Evolutionary conservation across 2,888 invertebrate species (phyloP), one percentile per base, ranked within the genome.

Genomic region (Camponotus fellah): DNA sequence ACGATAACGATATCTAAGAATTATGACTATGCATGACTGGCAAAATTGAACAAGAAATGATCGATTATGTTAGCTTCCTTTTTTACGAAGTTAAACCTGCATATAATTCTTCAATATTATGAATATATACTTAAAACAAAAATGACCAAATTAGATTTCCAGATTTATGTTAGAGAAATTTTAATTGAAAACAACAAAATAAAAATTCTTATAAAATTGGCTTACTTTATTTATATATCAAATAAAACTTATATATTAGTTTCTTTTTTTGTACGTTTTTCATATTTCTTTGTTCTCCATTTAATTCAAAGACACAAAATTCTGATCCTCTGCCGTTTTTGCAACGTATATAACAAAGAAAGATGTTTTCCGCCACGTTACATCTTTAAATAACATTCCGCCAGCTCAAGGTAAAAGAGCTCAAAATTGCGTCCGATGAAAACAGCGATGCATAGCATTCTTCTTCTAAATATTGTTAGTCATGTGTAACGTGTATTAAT

Each of bases 301-400:
- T 21, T 4, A 49, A 37, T 21, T 9, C 6, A 4, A 53, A 46
- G 3, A 5, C 40, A 32, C 26, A 32, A 62, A 69, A 34, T 17
- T 14, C 17, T 75, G 75, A 43, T 85, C 69, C n/a, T 53, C 49
- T n/a, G 64, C 46, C 74, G 66, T 84, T 88, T 88, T 68, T 26
- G 56, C 69, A 46, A 43, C 3, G 43, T 8, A 62, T 65, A 53
- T 17, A 82, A 66, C 77, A 62, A 77, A 66, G 12, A 40, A 77
- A 83, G 60, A 74, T 58, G 46, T 56, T 77, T 66, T 40, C 14
- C 26, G 46, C 32, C 64, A 75, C 76, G 60, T 68, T 77, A 68
- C 14, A 40, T 74, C 80, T 86, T 88, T 88, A 88, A 88, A 88
- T 88, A 88, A 77, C 77, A 21, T 64, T 43, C 34, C 12, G 53